Conservation (phyloP, 2,797 vertebrate genomes). For the Eremophila alpestris region DNA sequence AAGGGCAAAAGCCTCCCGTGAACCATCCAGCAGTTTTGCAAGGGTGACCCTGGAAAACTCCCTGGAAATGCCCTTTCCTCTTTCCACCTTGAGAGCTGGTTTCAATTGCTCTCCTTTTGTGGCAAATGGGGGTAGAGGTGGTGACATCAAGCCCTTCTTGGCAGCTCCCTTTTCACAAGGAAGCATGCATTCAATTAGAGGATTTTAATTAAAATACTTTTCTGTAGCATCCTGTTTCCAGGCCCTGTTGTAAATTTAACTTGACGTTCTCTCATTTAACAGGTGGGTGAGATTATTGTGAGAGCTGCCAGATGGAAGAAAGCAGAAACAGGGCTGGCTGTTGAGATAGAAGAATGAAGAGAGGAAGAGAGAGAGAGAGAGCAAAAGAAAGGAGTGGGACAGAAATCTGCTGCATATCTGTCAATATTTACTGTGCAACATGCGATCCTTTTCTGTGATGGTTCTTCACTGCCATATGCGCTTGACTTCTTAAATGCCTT, state of each 20-base stretch:
- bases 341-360: conserved; percentile 62
- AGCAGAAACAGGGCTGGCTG: conserved; percentile 65
- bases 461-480: not conserved
- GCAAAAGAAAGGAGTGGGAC: conserved; percentile 28
- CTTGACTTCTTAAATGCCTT: not conserved
- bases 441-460: not conserved
- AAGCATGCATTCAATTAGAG: conserved; percentile 81
- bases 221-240: conserved; percentile 84
- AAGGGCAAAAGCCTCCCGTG: not conserved
- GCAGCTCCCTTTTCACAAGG: conserved; percentile 76
- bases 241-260: conserved; percentile 88
- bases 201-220: conserved; percentile 86
- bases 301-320: conserved; percentile 81
- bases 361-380: conserved; percentile 55
- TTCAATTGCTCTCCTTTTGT: conserved; percentile 65
- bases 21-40: not conserved
- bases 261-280: conserved; percentile 87
- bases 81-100: conserved; percentile 55
- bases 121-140: conserved; percentile 71
- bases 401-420: conserved; percentile 40
- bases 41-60: conserved; percentile 23
- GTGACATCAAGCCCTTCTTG: conserved; percentile 71
- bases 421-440: conserved; percentile 36
- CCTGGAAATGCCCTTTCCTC: conserved; percentile 33
- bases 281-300: conserved; percentile 90